phyloP scores from a whole-genome alignment of 2,888 invertebrate genomes.

The Tetragonisca angustula region DNA sequence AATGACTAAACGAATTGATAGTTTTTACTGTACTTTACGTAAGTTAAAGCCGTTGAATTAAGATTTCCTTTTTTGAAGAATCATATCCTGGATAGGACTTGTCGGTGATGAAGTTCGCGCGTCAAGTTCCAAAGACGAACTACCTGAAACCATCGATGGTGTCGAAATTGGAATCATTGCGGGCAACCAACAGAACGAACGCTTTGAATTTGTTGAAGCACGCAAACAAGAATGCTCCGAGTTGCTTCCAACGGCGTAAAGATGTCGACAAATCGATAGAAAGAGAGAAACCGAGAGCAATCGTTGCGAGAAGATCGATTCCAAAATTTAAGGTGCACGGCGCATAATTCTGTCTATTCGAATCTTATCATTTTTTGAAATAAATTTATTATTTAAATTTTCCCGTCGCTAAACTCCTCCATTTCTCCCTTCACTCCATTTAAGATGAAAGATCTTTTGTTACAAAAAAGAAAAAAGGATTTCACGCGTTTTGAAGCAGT shows the following conservation, averaged over 20 bases:
- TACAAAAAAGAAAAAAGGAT: too few relatives aligned
- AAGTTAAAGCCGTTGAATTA: constrained; percentile 12
- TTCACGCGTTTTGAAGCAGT: neutral
- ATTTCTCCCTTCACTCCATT: too few relatives aligned
- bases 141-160: constrained; percentile 55
- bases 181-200: constrained; percentile 46
- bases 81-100: constrained; percentile 53
- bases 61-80: constrained; percentile 41
- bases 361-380: neutral
- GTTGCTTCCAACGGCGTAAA: constrained; percentile 24
- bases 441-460: too few relatives aligned
- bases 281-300: neutral
- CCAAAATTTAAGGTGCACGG: constrained; percentile 49
- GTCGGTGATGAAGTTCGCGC: constrained; percentile 13
- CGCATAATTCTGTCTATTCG: neutral
- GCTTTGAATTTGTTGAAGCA: constrained; percentile 49
- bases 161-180: constrained; percentile 44
- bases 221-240: constrained; percentile 45
- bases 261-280: neutral
- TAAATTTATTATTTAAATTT: neutral
- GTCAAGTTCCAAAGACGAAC: constrained; percentile 55
- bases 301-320: constrained; percentile 16
- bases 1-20: too few relatives aligned
- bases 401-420: too few relatives aligned
- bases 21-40: neutral